These are phyloP conservation scores for Xenus cinereus DNA, from an alignment of 2,113 vertebrate species.

Conservation along the genomic window DNA sequence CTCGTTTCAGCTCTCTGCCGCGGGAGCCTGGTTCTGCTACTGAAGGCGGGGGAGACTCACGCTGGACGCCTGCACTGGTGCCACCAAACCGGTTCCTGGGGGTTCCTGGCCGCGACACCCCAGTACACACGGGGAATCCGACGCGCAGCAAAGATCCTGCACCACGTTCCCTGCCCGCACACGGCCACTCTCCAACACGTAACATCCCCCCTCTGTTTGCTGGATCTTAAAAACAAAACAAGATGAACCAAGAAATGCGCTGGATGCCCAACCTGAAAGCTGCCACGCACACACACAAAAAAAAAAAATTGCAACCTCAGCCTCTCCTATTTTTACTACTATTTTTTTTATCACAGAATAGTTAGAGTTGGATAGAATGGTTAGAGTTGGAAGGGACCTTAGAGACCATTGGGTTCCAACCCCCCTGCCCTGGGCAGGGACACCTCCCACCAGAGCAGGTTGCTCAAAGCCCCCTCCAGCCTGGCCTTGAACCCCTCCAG, in stretches of 20 bases:
- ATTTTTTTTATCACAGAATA: neutral
- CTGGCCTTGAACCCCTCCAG: no score
- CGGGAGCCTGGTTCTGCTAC: rapidly evolving
- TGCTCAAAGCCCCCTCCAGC: no score
- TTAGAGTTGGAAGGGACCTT: no score
- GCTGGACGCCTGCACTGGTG: rapidly evolving
- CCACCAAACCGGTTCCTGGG: neutral
- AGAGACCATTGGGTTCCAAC: no score
- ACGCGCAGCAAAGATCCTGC: neutral
- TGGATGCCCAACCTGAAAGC: neutral
- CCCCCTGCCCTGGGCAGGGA: no score
- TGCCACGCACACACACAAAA: neutral
- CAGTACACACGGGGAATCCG: rapidly evolving
- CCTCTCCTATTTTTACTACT: neutral
- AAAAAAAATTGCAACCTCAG: rapidly evolving
- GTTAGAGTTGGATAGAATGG: no score
- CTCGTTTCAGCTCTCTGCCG: rapidly evolving
- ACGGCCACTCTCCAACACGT: rapidly evolving
- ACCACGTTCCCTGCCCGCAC: rapidly evolving
- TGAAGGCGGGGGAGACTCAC: neutral
- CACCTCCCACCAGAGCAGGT: no score
- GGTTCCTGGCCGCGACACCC: neutral
- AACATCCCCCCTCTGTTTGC: neutral
- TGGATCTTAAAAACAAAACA: neutral
- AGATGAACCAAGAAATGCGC: neutral